Evolutionary conservation across 2,797 vertebrate genomes (phyloP), one percentile per base, ranked within the genome.

Genomic region (Phalloptychus januarius): DNA sequence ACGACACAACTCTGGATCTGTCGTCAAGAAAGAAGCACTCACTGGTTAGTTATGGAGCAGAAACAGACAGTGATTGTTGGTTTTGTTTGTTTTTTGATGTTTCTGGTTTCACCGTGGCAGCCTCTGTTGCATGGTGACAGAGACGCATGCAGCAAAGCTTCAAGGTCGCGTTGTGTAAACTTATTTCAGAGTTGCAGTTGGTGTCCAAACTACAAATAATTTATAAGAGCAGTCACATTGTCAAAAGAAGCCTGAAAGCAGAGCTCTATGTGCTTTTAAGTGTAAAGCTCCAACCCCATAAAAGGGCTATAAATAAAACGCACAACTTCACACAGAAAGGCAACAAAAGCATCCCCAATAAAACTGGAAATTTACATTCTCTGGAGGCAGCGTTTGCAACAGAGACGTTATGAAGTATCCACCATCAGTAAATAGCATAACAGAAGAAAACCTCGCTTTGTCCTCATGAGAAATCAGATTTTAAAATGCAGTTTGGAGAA

Each of bases 11-110:
- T 0, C 94, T 99, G 90, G 98, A 99, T 94, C 95, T 99, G 86
- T 99, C 98, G 65, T 97, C 98, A 86, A 96, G 98, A 85, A 99
- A 99, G 95, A 99, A 99, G 87, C 98, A 99, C 92, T 99, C 98
- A 0, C 89, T 99, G 97, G 98, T 98, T 80, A 95, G 97, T 97
- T 85, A 31, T 13, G 69, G 4, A 18, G 13, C 61, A 72, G 74
- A 67, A 81, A 80, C 76, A 54, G 78, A 71, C 70, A 63, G 56
- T 52, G 52, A 72, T 69, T 74, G 36, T 80, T 65, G 70, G 40
- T 42, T 6, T 61, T 78, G 71, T 84, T 86, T 78, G 44, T 23
- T n/a, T n/a, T 28, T 52, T 38, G 2, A 45, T 25, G 76, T 54
- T 44, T 75, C 61, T 33, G 25, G 40, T 79, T 83, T 79, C 71